phyloP scores from a whole-genome alignment of 2,888 invertebrate genomes.

The Malthinus seriepunctatus region DNA sequence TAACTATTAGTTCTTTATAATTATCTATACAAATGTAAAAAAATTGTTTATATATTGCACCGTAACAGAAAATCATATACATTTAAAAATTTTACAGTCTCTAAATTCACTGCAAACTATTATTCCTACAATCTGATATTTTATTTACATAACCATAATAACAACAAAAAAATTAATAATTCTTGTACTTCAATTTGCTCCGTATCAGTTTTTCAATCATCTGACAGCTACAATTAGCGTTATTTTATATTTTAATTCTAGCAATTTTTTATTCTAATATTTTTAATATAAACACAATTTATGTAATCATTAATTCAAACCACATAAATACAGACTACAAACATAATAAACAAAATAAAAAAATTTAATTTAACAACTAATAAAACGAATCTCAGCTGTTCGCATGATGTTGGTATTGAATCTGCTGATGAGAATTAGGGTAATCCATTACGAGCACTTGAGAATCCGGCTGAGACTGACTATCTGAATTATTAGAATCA shows the following conservation, averaged over 20 bases:
- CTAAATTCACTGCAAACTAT: constrained; percentile 16
- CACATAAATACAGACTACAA: constrained; percentile 6
- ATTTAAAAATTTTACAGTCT: constrained; percentile 24
- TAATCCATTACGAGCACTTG: constrained; percentile 50
- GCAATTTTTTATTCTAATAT: constrained; percentile 11
- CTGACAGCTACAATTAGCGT: constrained; percentile 1
- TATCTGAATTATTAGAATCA: constrained; percentile 47
- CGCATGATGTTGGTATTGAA: constrained; percentile 50
- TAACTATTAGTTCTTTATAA: constrained; percentile 8
- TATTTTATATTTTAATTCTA: constrained; percentile 6
- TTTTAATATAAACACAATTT: constrained; percentile 1
- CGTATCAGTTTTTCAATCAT: constrained; percentile 23
- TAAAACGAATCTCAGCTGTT: constrained; percentile 48
- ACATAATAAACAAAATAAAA: constrained; percentile 10
- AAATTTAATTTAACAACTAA: constrained; percentile 14
- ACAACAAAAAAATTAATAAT: constrained; percentile 17
- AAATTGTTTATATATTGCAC: constrained; percentile 23
- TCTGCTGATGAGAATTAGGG: constrained; percentile 48
- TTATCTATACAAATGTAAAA: constrained; percentile 26
- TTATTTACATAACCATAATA: constrained; percentile 16
- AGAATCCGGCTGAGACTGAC: constrained; percentile 48
- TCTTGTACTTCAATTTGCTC: constrained; percentile 28
- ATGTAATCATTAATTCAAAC: constrained; percentile 1
- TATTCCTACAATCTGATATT: constrained; percentile 14
- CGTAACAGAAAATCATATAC: constrained; percentile 18